These are phyloP conservation scores for Takifugu ocellatus DNA, from an alignment of 2,797 vertebrate species.

Conservation along the genomic window DNA sequence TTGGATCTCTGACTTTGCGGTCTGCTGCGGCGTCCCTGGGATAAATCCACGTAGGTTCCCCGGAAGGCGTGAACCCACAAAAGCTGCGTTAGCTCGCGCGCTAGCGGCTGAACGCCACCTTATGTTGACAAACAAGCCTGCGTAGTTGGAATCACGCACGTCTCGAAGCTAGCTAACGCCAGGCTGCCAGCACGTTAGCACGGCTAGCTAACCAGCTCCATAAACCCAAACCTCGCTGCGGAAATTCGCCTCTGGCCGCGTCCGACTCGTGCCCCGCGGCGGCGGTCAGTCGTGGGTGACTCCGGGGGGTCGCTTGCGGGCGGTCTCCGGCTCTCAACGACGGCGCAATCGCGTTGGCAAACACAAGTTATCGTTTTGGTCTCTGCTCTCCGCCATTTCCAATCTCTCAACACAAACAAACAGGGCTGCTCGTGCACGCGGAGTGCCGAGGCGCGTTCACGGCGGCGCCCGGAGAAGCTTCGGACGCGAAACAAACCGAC, in stretches of 20 bases:
- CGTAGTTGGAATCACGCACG: slow-evolving; percentile 60
- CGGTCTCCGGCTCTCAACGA: slow-evolving; percentile 32
- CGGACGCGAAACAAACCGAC: neutral
- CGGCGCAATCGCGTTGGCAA: slow-evolving; percentile 50
- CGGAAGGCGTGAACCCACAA: slow-evolving; percentile 10
- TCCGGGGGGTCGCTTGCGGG: slow-evolving; percentile 16
- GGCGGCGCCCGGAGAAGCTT: neutral
- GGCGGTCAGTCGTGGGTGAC: slow-evolving; percentile 4
- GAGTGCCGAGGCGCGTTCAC: slow-evolving; percentile 43
- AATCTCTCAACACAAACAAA: slow-evolving; percentile 78
- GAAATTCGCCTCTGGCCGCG: slow-evolving; percentile 29
- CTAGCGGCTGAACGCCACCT: slow-evolving; percentile 52
- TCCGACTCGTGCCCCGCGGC: slow-evolving; percentile 32
- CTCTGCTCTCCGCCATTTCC: slow-evolving; percentile 77
- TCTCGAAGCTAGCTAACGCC: slow-evolving; percentile 53
- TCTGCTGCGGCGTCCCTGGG: slow-evolving; percentile 20
- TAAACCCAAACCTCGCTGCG: slow-evolving; percentile 49
- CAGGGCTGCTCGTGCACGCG: slow-evolving; percentile 61
- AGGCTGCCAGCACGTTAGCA: slow-evolving; percentile 61
- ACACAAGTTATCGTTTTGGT: slow-evolving; percentile 60
- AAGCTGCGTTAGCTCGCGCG: slow-evolving; percentile 22
- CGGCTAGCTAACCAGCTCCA: slow-evolving; percentile 57
- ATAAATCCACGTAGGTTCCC: neutral
- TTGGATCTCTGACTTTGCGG: slow-evolving; percentile 12
- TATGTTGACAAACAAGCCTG: slow-evolving; percentile 75